phyloP scores from a whole-genome alignment of 2,888 invertebrate genomes.

The Steinernema hermaphroditum region DNA sequence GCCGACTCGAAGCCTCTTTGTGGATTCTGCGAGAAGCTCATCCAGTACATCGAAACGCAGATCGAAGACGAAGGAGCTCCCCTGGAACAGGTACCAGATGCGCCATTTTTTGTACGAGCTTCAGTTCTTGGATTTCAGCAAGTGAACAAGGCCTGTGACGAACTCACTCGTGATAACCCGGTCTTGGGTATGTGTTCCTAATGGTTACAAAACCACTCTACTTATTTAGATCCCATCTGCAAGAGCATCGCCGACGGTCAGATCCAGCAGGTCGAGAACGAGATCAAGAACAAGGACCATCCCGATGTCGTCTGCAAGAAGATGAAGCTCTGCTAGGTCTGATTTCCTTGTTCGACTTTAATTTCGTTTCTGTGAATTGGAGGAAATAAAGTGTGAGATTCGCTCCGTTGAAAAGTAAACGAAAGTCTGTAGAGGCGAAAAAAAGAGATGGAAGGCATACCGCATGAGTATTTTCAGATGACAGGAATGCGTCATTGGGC shows the following conservation, averaged over 20 bases:
- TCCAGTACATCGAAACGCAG: background rate
- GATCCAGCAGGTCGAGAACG: constrained; percentile 16
- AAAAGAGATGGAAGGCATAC: too few relatives aligned
- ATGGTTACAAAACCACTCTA: background rate
- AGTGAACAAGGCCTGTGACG: constrained; percentile 21
- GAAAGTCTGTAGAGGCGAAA: too few relatives aligned
- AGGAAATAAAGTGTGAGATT: too few relatives aligned
- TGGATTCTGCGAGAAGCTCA: constrained; percentile 13
- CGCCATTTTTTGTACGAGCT: too few relatives aligned
- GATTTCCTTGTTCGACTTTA: too few relatives aligned
- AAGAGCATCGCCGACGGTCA: constrained; percentile 7
- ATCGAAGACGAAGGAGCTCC: constrained; percentile 12
- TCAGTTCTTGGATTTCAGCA: background rate
- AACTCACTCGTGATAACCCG: background rate
- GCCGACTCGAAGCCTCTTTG: constrained; percentile 11
- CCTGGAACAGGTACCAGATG: background rate
- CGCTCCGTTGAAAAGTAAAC: too few relatives aligned
- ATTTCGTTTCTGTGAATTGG: too few relatives aligned
- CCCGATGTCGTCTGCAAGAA: constrained; percentile 22
- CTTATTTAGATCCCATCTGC: constrained; percentile 14
- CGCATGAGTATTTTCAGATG: too few relatives aligned
- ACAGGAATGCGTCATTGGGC: too few relatives aligned
- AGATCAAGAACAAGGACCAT: constrained; percentile 14
- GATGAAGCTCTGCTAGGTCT: constrained; percentile 19
- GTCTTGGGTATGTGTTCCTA: background rate